A percentile compares a stretch with the other conserved stretches of the same genome.
These are phyloP conservation scores for Onychomys arenicola DNA, from an alignment of 2,797 vertebrate genomes.

Conservation along the genomic window DNA sequence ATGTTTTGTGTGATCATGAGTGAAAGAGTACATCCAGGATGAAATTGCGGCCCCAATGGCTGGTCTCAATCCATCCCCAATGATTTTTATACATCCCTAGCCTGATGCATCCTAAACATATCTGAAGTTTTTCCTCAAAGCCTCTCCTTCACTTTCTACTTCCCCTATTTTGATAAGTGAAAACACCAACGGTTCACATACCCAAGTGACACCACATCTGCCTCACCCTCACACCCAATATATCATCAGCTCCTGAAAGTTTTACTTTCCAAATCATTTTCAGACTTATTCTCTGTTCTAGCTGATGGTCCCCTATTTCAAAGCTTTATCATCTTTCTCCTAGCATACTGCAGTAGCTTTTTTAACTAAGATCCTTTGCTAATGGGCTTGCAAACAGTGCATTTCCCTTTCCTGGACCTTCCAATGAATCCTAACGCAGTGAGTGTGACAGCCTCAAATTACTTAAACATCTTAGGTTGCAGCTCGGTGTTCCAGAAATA, in stretches of 20 bases:
- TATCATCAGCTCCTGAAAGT: background rate
- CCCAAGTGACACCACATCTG: background rate
- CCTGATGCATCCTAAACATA: background rate
- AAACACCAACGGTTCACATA: background rate
- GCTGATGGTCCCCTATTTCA: background rate
- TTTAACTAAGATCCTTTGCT: background rate
- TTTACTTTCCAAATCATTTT: conserved; percentile 45
- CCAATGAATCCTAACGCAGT: background rate
- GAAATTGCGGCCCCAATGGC: background rate
- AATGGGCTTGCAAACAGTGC: background rate
- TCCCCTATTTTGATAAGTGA: background rate
- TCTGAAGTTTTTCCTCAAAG: background rate
- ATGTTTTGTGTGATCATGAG: background rate
- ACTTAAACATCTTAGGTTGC: background rate
- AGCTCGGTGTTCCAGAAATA: background rate
- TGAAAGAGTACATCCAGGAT: background rate
- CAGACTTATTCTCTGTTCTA: conserved; percentile 20
- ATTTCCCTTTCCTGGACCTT: background rate
- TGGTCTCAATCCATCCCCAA: background rate
- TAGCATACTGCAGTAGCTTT: background rate
- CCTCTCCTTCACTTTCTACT: background rate
- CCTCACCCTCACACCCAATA: background rate
- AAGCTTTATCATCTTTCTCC: conserved; percentile 27
- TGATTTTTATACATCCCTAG: background rate
- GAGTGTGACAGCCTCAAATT: background rate